Evolutionary conservation across 2,113 vertebrate genomes (phyloP).

Genomic region (Tyto alba): DNA sequence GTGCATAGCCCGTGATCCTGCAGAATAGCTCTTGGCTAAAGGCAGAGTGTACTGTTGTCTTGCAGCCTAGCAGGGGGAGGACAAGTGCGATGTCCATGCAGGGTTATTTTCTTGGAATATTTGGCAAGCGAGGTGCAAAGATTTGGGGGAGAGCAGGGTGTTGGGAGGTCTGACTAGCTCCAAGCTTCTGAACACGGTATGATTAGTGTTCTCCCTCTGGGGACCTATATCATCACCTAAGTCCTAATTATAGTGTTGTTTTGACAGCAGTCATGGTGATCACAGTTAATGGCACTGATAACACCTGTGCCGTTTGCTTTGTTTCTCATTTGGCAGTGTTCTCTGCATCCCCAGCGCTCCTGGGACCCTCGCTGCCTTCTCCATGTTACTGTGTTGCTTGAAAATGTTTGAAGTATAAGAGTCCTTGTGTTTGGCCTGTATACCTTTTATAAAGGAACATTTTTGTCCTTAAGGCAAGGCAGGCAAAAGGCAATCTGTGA

Average conservation of each 20-base stretch:
- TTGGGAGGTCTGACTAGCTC: background rate
- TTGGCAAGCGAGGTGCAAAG: background rate
- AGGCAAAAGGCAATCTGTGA: background rate
- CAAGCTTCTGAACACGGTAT: background rate
- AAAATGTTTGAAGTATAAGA: background rate
- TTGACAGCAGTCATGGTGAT: background rate
- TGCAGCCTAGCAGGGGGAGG: background rate
- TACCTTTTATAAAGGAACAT: background rate
- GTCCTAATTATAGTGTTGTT: background rate
- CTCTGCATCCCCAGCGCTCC: background rate
- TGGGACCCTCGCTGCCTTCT: background rate
- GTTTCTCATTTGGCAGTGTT: background rate
- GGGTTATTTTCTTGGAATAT: background rate
- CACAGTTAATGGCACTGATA: background rate
- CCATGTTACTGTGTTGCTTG: background rate
- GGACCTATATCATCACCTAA: background rate
- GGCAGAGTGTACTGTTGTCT: background rate
- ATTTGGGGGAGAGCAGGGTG: background rate
- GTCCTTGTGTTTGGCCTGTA: background rate
- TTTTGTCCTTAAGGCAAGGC: background rate
- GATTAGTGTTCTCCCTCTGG: background rate
- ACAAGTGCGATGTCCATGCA: background rate
- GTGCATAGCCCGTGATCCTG: fast-evolving
- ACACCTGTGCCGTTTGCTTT: background rate
- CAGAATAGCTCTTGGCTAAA: background rate